Percentiles rank a stretch among this genome's conserved stretches.
Conservation (phyloP, 2,113 vertebrate species). For the Sialia sialis region DNA sequence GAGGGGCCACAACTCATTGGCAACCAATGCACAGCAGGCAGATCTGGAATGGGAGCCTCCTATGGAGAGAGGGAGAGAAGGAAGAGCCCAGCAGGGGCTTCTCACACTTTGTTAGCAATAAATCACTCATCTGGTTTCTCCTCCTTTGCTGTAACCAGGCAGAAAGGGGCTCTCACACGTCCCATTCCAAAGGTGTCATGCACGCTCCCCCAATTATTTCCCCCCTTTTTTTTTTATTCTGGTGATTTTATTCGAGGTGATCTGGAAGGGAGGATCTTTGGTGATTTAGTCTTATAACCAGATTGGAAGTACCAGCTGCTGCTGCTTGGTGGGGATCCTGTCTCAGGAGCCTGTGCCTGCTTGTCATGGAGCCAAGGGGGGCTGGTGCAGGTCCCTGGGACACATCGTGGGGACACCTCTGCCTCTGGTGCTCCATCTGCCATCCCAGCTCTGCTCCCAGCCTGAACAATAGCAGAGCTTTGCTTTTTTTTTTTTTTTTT, state of each 20-base stretch:
- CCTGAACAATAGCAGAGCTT: constrained; percentile 63
- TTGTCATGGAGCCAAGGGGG: not conserved
- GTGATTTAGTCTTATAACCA: not conserved
- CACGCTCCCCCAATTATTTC: accelerated
- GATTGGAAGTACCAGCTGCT: not conserved
- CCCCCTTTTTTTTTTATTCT: not conserved
- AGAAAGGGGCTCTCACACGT: not conserved
- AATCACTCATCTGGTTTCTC: accelerated
- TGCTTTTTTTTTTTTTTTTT: no score
- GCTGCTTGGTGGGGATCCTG: not conserved
- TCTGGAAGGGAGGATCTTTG: not conserved
- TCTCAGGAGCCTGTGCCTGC: not conserved
- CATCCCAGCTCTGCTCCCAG: constrained; percentile 27
- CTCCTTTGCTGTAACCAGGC: not conserved
- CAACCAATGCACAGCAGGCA: not conserved
- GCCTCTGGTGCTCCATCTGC: not conserved
- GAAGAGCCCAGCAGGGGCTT: not conserved
- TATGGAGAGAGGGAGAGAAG: not conserved
- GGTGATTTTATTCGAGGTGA: not conserved
- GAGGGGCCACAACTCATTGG: not conserved
- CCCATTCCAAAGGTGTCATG: not conserved
- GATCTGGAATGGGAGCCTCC: not conserved
- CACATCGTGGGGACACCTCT: not conserved
- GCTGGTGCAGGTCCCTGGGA: not conserved
- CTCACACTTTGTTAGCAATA: not conserved